phyloP scores from a whole-genome alignment of 2,113 vertebrate genomes.

The Nycticorax nycticorax region DNA sequence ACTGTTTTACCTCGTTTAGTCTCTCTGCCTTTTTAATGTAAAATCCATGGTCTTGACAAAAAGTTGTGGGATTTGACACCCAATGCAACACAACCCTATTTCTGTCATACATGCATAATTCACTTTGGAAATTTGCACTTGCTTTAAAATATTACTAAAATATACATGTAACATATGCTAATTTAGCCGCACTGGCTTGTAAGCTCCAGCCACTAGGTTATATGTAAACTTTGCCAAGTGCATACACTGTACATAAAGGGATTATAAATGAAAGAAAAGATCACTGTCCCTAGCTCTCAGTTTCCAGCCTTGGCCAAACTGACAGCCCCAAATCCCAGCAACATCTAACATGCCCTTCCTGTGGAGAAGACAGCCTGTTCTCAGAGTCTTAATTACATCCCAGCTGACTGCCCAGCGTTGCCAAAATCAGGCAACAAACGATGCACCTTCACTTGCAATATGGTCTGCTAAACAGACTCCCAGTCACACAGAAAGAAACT shows the following conservation, averaged over 20 bases:
- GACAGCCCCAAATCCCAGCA: constrained; percentile 90
- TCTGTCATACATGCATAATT: constrained; percentile 95
- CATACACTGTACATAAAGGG: constrained; percentile 84
- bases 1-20: constrained; percentile 90
- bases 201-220: constrained; percentile 78
- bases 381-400: constrained; percentile 92
- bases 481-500: constrained; percentile 77
- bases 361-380: constrained; percentile 95
- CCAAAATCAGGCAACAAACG: constrained; percentile 87
- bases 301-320: constrained; percentile 84
- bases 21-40: constrained; percentile 89
- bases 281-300: constrained; percentile 86
- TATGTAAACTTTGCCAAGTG: constrained; percentile 84
- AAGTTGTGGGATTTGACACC: constrained; percentile 92
- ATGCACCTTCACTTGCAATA: constrained; percentile 87
- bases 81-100: constrained; percentile 83
- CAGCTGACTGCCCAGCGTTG: constrained; percentile 88
- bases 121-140: constrained; percentile 83
- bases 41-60: constrained; percentile 85
- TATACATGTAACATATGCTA: constrained; percentile 97
- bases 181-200: constrained; percentile 79
- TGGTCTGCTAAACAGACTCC: constrained; percentile 83
- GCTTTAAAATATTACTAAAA: constrained; percentile 93
- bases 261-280: constrained; percentile 94
- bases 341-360: constrained; percentile 94